Percentiles rank a stretch among this genome's conserved stretches.
phyloP scores from a whole-genome alignment of 1,140 invertebrate species.

The Drosophila cardini region DNA sequence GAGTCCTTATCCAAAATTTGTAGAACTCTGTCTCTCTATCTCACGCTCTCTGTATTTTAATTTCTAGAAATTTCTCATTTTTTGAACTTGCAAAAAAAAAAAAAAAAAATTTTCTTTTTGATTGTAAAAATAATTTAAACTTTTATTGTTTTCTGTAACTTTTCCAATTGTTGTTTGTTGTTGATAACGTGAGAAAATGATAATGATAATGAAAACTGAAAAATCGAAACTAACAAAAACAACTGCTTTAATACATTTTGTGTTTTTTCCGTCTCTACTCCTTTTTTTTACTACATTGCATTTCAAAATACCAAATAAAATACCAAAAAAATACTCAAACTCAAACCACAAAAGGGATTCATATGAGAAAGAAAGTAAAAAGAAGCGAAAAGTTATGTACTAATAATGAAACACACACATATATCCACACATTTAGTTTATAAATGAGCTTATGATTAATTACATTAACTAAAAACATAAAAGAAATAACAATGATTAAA shows the following conservation, averaged over 20 bases:
- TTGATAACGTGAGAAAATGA: slow-evolving; percentile 9
- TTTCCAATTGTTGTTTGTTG: slow-evolving; percentile 27
- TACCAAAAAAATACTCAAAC: slow-evolving; percentile 17
- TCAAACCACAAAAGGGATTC: slow-evolving; percentile 80
- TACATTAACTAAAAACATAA: slow-evolving; percentile 15
- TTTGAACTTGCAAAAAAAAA: slow-evolving; percentile 1
- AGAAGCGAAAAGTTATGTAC: slow-evolving; percentile 83
- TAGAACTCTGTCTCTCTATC: slow-evolving; percentile 55
- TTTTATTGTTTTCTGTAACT: slow-evolving; percentile 45
- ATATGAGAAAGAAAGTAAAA: slow-evolving; percentile 85
- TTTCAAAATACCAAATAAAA: slow-evolving; percentile 41
- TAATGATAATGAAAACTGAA: slow-evolving; percentile 14
- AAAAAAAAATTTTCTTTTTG: slow-evolving; percentile 20
- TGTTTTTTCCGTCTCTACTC: slow-evolving; percentile 82
- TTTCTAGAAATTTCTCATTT: slow-evolving; percentile 62
- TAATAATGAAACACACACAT: slow-evolving; percentile 60
- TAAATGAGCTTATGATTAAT: slow-evolving; percentile 49
- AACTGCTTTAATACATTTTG: slow-evolving; percentile 79
- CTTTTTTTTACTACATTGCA: slow-evolving; percentile 79
- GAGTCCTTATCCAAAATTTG: slow-evolving; percentile 35
- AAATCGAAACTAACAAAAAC: slow-evolving; percentile 50
- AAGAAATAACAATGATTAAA: slow-evolving; percentile 31
- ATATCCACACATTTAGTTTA: slow-evolving; percentile 57
- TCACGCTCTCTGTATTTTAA: slow-evolving; percentile 5
- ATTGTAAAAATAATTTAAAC: slow-evolving; percentile 24